Evolutionary conservation across 64 coral and sea anemone species (phyloP), one percentile per base, ranked within the genome.

Genomic region (Pachyseris speciosa): DNA sequence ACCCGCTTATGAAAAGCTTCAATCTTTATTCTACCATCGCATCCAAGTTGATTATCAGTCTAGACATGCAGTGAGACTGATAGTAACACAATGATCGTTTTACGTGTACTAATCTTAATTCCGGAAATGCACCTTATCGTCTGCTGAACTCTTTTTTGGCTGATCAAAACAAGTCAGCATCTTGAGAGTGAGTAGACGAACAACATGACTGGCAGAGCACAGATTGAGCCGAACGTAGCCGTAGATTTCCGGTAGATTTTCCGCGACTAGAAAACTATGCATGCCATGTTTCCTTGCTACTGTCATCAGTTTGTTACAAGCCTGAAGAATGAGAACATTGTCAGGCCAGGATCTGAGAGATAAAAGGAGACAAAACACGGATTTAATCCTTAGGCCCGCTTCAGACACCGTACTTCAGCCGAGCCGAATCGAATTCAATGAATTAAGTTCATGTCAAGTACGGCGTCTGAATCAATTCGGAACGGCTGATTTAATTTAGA

Each of bases 251-350:
- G 32, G 39, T 22, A 89, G 32, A 12, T 95, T 95, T 36, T 83
- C 59, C 19, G 30, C 44, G 48, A 78, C 76, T 8, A 92, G 48
- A 26, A 95, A 47, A 8, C 74, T 40, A 19, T 86, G 68, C 26
- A 38, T 47, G 31, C 28, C 58, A 31, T 89, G 72, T 34, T 60
- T 42, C 20, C 74, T 88, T 9, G 70, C 84, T 4, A 57, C 72
- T 64, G 58, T 69, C 8, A 92, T 63, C 49, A 87, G 73, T 36
- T 76, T 71, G 41, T 44, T 38, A 64, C 89, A 89, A 11, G 85
- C 80, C 32, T 95, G 96, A 0, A 98, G 84, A n/a, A 98, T 19
- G 53, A 92, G 89, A 32, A 94, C 89, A 89, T 92, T 84, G 31
- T 50, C 27, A 27, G 76, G 89, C 39, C 87, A 84, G 53, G 74